Percentiles rank a stretch among this genome's conserved stretches.
These are phyloP conservation scores for Sphyrna mokarran DNA, from an alignment of 2,113 vertebrate genomes.

Conservation along the genomic window DNA sequence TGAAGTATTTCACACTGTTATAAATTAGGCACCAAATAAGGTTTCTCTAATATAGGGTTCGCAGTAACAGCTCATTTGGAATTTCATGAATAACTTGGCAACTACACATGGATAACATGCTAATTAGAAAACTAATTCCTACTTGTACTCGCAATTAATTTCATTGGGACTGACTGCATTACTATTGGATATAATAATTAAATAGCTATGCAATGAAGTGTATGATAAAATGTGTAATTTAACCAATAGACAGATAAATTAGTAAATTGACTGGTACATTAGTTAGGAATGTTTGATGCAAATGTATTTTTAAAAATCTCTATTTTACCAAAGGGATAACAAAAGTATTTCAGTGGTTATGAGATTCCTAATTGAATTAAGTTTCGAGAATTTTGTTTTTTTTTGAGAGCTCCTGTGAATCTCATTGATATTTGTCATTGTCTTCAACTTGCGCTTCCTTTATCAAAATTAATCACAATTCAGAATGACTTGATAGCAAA, in stretches of 20 bases:
- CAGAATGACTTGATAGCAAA: background rate
- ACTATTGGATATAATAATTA: background rate
- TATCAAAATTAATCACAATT: background rate
- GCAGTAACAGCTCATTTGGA: background rate
- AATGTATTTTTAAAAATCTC: background rate
- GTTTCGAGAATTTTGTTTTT: background rate
- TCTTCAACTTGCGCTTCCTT: no score
- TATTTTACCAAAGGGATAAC: background rate
- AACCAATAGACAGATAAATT: background rate
- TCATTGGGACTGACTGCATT: background rate
- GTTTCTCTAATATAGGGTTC: background rate
- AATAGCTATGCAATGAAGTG: background rate
- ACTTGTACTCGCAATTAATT: background rate
- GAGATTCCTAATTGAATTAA: background rate
- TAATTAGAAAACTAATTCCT: background rate
- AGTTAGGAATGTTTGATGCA: background rate
- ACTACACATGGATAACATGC: background rate
- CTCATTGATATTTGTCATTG: no score
- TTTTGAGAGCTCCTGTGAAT: no score
- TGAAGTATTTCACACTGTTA: background rate
- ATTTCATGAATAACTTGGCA: slow-evolving; percentile 13
- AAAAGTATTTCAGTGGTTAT: background rate
- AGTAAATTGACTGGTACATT: slow-evolving; percentile 3
- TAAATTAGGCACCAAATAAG: background rate
- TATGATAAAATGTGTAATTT: background rate